phyloP scores from a whole-genome alignment of 2,888 invertebrate genomes.

The Drosophila quinaria region DNA sequence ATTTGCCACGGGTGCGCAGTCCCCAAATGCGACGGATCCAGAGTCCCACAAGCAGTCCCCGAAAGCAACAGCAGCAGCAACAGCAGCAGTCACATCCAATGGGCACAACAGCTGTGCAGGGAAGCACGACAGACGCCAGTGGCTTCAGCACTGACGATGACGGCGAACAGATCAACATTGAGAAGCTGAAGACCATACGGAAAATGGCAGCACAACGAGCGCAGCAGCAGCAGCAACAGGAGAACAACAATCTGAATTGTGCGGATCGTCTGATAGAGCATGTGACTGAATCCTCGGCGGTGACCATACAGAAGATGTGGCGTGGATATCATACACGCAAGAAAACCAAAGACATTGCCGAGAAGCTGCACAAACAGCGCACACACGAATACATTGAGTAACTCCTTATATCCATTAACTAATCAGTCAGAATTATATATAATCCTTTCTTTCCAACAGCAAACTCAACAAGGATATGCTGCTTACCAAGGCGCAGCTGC shows the following conservation, averaged over 20 bases:
- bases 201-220: slow-evolving; percentile 87
- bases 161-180: slow-evolving; percentile 88
- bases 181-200: slow-evolving; percentile 89
- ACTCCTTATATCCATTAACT: slow-evolving; percentile 78
- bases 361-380: slow-evolving; percentile 91
- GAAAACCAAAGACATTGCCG: slow-evolving; percentile 86
- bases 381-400: slow-evolving; percentile 94
- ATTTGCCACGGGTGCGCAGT: slow-evolving; percentile 84
- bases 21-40: slow-evolving; percentile 82
- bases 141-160: slow-evolving; percentile 88
- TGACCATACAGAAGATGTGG: slow-evolving; percentile 95
- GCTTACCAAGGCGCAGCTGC: slow-evolving; percentile 93
- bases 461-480: slow-evolving; percentile 94
- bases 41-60: slow-evolving; percentile 84
- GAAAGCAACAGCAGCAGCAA: slow-evolving; percentile 61
- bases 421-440: neutral
- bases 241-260: slow-evolving; percentile 68
- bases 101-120: slow-evolving; percentile 5
- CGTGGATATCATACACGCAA: slow-evolving; percentile 93
- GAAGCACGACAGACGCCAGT: slow-evolving; percentile 66
- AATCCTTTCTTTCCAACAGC: slow-evolving; percentile 85
- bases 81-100: slow-evolving; percentile 27
- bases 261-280: slow-evolving; percentile 67
- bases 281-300: slow-evolving; percentile 88
- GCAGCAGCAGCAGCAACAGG: slow-evolving; percentile 84